Conservation (phyloP, 2,113 vertebrate species). For the Illadopsis cleaveri region DNA sequence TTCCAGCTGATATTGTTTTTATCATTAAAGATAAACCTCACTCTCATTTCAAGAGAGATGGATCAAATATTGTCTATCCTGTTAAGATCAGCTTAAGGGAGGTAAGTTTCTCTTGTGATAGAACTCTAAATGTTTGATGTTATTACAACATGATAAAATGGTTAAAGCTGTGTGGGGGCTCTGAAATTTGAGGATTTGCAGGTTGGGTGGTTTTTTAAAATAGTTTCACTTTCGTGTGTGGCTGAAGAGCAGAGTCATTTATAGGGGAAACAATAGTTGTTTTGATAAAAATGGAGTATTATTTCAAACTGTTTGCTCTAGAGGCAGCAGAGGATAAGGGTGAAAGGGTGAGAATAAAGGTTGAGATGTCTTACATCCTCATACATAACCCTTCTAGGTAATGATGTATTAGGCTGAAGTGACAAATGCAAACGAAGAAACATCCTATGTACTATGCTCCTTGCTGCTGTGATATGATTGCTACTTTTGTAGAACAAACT, state of each 20-base stretch:
- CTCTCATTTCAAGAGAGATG: constrained; percentile 92
- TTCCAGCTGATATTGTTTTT: constrained; percentile 97
- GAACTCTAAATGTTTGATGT: background rate
- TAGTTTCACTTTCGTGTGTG: background rate
- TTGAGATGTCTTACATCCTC: background rate
- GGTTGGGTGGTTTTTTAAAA: background rate
- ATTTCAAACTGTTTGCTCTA: background rate
- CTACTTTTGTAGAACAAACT: background rate
- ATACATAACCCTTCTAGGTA: background rate
- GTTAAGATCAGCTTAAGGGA: constrained; percentile 91
- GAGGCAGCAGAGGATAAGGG: background rate
- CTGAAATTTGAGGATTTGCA: background rate
- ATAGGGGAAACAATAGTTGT: background rate
- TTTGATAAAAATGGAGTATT: background rate
- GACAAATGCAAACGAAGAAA: background rate
- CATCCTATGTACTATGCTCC: background rate
- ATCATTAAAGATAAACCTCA: constrained; percentile 98
- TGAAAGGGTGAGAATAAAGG: background rate
- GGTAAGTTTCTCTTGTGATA: constrained; percentile 75
- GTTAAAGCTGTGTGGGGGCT: background rate
- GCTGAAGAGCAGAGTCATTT: background rate
- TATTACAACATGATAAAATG: background rate
- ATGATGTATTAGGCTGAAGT: background rate
- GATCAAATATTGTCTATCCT: constrained; percentile 93
- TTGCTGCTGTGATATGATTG: background rate